Base-by-base conservation (phyloP, 2,113 vertebrate genomes). In the Glaucomys volans region DNA sequence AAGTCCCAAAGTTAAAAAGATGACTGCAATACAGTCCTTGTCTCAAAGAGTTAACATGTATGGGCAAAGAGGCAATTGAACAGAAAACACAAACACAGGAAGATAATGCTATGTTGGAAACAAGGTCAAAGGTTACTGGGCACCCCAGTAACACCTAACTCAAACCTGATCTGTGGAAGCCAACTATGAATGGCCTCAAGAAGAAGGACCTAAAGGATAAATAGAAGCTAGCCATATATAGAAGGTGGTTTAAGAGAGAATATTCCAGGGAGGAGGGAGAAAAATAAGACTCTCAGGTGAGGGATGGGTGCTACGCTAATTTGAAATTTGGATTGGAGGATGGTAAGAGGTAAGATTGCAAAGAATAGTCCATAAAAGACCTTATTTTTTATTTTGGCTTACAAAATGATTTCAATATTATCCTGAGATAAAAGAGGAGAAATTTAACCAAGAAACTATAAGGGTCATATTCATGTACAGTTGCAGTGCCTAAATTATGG, bases 1-100 rank as follows among this genome's bases (percentile, higher is more conserved):
- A 94, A 97, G 47, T 26, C 79, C 32, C 35, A 85, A 40, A 95
- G 62, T 72, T 85, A 42, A 81, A 95, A 91, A 52, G n/a, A 80
- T 50, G n/a, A 93, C 10, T 57, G 54, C 59, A 28, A 28, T 18
- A 62, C 17, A 67, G n/a, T 26, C 18, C 26, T 26, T 40, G 16
- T 57, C 69, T 92, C 62, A 22, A 40, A 71, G 77, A 50, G 18
- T 37, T 50, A 89, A 86, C 37, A 42, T 71, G 18, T 67, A 0
- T n/a, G 64, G 82, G 26, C 82, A 81, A 75, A 64, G 24, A 75
- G 26, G 32, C 50, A 50, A 93, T 40, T n/a, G 90, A 75, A 91
- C 30, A 87, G 26, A 52, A 69, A 95, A 52, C 24, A 40, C 22
- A 5, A 82, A 54, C 37, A 69, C 11, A 35, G 17, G 28, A 52